These are phyloP conservation scores for Oriolus oriolus DNA, from an alignment of 2,113 vertebrate species.

Conservation along the genomic window DNA sequence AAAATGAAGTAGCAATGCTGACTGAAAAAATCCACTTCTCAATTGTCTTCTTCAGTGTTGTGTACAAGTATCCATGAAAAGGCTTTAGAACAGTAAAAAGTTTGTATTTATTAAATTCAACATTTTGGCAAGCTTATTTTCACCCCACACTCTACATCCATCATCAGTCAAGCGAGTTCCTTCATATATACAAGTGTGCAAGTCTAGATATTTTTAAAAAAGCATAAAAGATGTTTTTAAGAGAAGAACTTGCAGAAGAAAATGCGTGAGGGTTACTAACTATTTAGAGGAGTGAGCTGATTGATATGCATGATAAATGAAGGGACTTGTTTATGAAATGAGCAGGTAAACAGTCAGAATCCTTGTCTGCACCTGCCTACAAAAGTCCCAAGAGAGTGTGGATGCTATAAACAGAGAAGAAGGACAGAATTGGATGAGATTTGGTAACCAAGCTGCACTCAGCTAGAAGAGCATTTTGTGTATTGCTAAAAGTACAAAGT, in stretches of 20 bases:
- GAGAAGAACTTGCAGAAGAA: neutral
- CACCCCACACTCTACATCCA: rapidly evolving
- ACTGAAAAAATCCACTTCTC: neutral
- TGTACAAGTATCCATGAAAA: neutral
- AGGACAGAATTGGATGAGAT: neutral
- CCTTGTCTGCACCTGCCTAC: neutral
- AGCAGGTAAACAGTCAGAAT: neutral
- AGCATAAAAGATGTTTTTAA: neutral
- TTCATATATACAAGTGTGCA: neutral
- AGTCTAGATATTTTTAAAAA: neutral
- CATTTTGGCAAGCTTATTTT: neutral
- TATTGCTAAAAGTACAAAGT: neutral
- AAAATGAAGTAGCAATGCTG: neutral
- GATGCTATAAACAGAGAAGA: neutral
- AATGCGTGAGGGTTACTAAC: neutral
- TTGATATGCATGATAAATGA: neutral
- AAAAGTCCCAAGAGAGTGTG: neutral
- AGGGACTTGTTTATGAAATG: neutral
- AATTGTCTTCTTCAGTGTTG: neutral
- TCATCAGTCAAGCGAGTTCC: neutral
- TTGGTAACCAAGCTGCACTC: neutral
- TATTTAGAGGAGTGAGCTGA: neutral
- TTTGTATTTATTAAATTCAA: neutral
- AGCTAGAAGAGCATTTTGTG: neutral
- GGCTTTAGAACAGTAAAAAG: neutral